Evolutionary conservation across 2,113 vertebrate genomes (phyloP).

Genomic region (Cottus gobio): DNA sequence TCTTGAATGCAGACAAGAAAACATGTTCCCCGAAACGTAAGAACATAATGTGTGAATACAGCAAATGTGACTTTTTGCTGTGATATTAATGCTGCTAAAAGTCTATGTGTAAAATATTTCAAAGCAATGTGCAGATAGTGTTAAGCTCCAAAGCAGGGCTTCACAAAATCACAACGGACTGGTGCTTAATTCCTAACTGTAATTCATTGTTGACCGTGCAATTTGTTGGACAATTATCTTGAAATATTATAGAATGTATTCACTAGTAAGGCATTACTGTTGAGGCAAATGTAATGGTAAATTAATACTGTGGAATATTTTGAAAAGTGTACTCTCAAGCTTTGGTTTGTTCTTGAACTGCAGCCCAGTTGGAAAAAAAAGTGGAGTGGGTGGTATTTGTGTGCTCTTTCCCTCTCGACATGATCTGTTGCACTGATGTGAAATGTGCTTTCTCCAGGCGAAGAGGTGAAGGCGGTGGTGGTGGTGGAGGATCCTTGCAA

Average conservation of each 20-base stretch:
- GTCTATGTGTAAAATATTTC: not conserved
- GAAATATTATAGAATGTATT: constrained; percentile 46
- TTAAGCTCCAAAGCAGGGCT: constrained; percentile 22
- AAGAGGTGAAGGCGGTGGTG: constrained; percentile 81
- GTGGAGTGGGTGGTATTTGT: constrained; percentile 22
- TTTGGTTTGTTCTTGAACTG: constrained; percentile 8
- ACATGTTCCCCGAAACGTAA: constrained; percentile 87
- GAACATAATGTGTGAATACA: constrained; percentile 44
- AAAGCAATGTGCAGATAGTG: not conserved
- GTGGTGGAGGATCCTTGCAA: constrained; percentile 88
- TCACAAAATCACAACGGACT: constrained; percentile 51
- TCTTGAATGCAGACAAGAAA: constrained; percentile 86
- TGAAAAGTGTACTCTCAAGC: not conserved
- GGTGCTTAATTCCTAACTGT: constrained; percentile 25
- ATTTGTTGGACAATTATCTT: constrained; percentile 54
- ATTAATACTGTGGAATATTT: not conserved
- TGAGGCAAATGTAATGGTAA: constrained; percentile 15
- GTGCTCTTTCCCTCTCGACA: constrained; percentile 1
- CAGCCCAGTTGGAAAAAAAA: not conserved
- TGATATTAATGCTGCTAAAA: constrained; percentile 27
- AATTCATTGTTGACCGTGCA: constrained; percentile 32
- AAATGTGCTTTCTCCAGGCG: constrained; percentile 60
- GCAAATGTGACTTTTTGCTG: constrained; percentile 26
- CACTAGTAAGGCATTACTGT: constrained; percentile 19
- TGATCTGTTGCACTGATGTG: constrained; percentile 59